Evolutionary conservation across 2,113 vertebrate species (phyloP).

Genomic region (Pavo muticus): DNA sequence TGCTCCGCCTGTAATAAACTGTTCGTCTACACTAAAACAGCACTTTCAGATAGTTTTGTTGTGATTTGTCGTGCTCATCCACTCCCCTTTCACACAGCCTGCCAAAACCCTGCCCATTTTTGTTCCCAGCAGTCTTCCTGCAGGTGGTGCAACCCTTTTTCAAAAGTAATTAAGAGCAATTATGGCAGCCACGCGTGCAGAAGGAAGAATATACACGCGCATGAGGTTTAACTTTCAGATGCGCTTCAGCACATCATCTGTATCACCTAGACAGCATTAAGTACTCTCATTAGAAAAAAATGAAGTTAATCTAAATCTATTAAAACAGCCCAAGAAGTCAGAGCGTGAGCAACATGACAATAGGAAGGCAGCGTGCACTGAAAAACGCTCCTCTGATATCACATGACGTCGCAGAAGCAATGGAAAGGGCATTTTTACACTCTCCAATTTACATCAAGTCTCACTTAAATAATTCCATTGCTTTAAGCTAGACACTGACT

Average conservation of each 20-base stretch:
- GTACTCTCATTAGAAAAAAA: not conserved
- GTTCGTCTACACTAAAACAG: not conserved
- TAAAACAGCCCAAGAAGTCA: not conserved
- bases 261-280: not conserved
- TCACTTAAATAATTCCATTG: not conserved
- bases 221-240: not conserved
- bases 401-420: not conserved
- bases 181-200: not conserved
- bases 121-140: not conserved
- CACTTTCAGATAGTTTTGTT: not conserved
- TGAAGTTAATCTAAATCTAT: not conserved
- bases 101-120: not conserved
- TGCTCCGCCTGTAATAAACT: rapidly evolving
- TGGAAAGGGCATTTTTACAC: not conserved
- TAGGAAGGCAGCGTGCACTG: not conserved
- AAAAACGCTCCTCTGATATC: not conserved
- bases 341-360: not conserved
- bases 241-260: not conserved
- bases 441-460: not conserved
- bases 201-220: not conserved
- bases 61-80: not conserved
- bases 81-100: not conserved
- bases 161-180: not conserved
- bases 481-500: not conserved
- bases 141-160: not conserved